phyloP scores from a whole-genome alignment of 2,113 vertebrate species.

The Epinephelus fuscoguttatus region DNA sequence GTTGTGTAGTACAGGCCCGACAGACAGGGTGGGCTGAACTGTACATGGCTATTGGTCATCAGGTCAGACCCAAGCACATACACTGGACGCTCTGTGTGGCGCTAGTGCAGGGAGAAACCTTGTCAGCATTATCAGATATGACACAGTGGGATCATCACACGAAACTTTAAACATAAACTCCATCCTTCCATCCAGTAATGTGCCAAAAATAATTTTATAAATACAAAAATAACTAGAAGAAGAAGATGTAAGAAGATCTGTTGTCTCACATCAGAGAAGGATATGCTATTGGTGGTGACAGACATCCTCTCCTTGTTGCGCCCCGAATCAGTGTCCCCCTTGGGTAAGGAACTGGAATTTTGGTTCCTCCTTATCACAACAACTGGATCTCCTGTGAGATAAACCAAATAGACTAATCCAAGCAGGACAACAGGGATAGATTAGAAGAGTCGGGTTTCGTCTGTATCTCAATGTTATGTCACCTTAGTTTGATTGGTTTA shows the following conservation, averaged over 20 bases:
- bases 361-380: background rate
- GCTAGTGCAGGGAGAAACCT: conserved; percentile 33
- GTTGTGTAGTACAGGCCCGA: conserved; percentile 58
- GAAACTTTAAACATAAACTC: background rate
- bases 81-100: background rate
- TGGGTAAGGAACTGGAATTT: conserved; percentile 45
- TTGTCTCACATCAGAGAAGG: conserved; percentile 58
- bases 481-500: background rate
- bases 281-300: conserved; percentile 44
- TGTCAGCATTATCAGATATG: background rate
- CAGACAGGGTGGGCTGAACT: conserved; percentile 27
- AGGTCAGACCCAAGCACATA: background rate
- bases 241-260: background rate
- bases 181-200: background rate
- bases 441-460: background rate
- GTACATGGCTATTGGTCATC: conserved; percentile 46
- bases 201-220: background rate
- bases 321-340: conserved; percentile 38
- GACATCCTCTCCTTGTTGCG: conserved; percentile 44
- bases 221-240: background rate
- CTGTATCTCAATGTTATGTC: background rate
- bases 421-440: background rate
- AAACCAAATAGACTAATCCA: conserved; percentile 8
- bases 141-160: background rate
- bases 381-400: conserved; percentile 27